Percentiles rank a stretch among this genome's conserved stretches.
These are phyloP conservation scores for Todiramphus saurophagus DNA, from an alignment of 2,113 vertebrate species.

Conservation along the genomic window DNA sequence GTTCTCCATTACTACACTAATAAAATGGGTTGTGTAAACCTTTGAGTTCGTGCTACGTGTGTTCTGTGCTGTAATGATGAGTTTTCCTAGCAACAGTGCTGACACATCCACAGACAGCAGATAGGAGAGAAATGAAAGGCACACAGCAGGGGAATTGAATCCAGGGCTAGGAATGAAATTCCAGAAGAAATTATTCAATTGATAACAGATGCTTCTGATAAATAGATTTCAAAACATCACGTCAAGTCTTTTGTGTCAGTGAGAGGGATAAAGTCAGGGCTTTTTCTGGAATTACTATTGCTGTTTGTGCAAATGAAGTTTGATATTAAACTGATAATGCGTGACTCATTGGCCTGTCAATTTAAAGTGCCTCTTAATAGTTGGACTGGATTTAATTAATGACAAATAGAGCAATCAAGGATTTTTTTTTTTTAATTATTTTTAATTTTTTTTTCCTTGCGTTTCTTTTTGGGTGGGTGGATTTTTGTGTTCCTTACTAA, in stretches of 20 bases:
- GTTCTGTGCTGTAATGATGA: not conserved
- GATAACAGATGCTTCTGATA: constrained; percentile 51
- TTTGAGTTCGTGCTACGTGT: not conserved
- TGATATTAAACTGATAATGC: not conserved
- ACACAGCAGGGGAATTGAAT: constrained; percentile 10
- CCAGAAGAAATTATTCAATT: constrained; percentile 37
- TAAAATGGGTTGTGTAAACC: not conserved
- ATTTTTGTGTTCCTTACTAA: not conserved
- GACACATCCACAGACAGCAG: not conserved
- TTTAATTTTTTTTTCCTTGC: not conserved
- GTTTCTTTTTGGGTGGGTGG: not conserved
- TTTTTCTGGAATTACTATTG: constrained; percentile 2
- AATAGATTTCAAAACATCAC: constrained; percentile 42
- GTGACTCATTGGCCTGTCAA: not conserved
- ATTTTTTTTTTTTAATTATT: not conserved
- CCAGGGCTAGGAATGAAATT: constrained; percentile 5
- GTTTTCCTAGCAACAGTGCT: constrained; percentile 7
- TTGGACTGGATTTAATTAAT: constrained; percentile 32
- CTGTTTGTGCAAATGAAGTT: not conserved
- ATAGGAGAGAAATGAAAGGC: constrained; percentile 23
- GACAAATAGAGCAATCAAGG: not conserved
- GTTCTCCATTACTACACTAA: not conserved
- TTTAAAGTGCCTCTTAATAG: not conserved
- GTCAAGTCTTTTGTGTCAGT: not conserved
- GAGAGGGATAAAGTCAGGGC: not conserved